Conservation (phyloP, 2,888 invertebrate species). For the Agrilus biguttatus region DNA sequence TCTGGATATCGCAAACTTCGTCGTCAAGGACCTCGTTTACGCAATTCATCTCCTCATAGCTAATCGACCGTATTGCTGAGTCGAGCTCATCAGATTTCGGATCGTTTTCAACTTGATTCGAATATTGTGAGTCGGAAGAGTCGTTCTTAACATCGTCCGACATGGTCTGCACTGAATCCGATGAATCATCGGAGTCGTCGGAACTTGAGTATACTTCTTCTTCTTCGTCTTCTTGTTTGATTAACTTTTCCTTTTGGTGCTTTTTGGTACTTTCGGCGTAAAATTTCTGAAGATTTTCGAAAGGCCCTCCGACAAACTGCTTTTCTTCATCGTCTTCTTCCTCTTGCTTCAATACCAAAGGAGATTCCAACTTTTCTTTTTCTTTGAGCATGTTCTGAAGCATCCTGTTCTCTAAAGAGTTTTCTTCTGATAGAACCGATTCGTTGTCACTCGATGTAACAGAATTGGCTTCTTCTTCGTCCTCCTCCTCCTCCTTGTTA, state of each 20-base stretch:
- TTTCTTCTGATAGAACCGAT: conserved; percentile 10
- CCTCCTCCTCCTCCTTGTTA: conserved; percentile 2
- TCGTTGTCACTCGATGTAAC: conserved; percentile 2
- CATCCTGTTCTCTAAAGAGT: conserved; percentile 12
- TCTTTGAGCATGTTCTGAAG: conserved; percentile 13
- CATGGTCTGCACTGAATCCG: conserved; percentile 10
- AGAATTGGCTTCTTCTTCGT: conserved; percentile 1
- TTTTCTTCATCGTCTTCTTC: not conserved
- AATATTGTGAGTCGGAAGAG: conserved; percentile 3
- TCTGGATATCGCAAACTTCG: conserved; percentile 19
- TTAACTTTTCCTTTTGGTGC: not conserved
- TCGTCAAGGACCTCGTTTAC: conserved; percentile 13
- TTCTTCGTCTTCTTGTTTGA: not conserved
- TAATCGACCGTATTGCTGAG: conserved; percentile 27
- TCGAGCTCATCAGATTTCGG: conserved; percentile 23
- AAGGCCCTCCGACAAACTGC: not conserved
- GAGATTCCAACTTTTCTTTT: conserved; percentile 2
- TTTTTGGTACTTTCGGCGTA: not conserved
- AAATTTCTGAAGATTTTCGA: not conserved
- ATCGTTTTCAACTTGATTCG: not conserved
- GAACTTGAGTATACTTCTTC: conserved; percentile 5
- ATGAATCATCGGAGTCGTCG: conserved; percentile 8
- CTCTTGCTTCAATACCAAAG: not conserved
- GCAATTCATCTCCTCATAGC: conserved; percentile 18
- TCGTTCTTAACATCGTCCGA: conserved; percentile 8